Evolutionary conservation across 2,888 invertebrate species (phyloP).

Genomic region (Melieria crassipennis): DNA sequence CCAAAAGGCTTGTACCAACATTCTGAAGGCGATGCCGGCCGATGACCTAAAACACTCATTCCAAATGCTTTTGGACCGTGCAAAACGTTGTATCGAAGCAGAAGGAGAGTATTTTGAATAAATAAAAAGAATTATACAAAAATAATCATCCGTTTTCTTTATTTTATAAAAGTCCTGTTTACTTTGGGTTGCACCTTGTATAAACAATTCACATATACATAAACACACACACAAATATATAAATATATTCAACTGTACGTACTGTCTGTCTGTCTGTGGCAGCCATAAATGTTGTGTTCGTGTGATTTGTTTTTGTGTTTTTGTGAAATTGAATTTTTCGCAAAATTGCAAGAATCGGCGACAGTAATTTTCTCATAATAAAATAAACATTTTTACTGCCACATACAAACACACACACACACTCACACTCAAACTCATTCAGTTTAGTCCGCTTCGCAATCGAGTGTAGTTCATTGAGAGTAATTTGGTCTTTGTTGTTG

Average conservation of each 20-base stretch:
- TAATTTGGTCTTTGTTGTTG: background rate
- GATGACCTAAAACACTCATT: no score
- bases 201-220: constrained; percentile 10
- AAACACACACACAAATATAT: constrained; percentile 36
- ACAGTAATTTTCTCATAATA: constrained; percentile 16
- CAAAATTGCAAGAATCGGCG: background rate
- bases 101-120: no score
- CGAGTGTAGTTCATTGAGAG: background rate
- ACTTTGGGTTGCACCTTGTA: no score
- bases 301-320: constrained; percentile 49
- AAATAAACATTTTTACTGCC: constrained; percentile 20
- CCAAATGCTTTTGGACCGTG: no score
- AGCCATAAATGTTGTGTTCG: constrained; percentile 27
- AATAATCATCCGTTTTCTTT: no score
- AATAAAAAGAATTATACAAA: no score
- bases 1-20: no score
- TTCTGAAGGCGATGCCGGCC: no score
- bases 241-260: background rate
- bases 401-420: background rate
- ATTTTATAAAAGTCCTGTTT: no score
- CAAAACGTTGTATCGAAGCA: no score
- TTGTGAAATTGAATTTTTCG: constrained; percentile 48
- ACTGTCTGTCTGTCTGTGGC: background rate
- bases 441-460: background rate
- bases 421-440: no score